Conservation (phyloP, 2,113 vertebrate genomes). For the Grantiella picta region DNA sequence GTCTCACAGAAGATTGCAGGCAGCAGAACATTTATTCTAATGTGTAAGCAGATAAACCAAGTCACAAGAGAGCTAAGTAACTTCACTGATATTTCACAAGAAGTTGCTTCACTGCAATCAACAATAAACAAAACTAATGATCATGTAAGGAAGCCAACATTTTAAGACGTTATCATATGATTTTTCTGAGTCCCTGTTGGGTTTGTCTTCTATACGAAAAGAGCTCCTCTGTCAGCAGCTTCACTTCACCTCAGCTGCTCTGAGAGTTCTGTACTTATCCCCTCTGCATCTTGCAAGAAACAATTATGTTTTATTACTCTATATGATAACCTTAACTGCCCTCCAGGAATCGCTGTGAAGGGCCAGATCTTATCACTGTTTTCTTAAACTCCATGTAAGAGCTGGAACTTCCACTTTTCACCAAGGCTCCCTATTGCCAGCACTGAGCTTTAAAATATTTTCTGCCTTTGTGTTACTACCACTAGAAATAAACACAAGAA, state of each 20-base stretch:
- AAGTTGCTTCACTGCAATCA: neutral
- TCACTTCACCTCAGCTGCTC: neutral
- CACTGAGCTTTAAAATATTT: neutral
- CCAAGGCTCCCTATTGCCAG: neutral
- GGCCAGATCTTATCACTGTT: neutral
- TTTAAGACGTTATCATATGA: neutral
- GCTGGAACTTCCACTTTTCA: neutral
- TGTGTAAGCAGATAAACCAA: neutral
- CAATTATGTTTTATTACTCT: neutral
- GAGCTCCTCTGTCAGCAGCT: neutral
- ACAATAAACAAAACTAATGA: neutral
- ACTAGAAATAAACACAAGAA: neutral
- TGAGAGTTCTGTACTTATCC: neutral
- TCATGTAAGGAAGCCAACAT: neutral
- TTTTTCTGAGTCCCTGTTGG: neutral
- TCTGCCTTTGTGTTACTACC: neutral
- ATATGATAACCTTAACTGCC: neutral
- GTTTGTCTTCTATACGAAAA: neutral
- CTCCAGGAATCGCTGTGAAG: neutral
- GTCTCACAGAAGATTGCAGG: neutral
- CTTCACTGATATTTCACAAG: neutral
- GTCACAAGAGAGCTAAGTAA: neutral
- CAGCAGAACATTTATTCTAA: neutral
- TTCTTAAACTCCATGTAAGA: neutral
- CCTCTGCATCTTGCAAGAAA: neutral